Evolutionary conservation across 2,113 vertebrate species (phyloP).

Genomic region (Menidia beryllina): DNA sequence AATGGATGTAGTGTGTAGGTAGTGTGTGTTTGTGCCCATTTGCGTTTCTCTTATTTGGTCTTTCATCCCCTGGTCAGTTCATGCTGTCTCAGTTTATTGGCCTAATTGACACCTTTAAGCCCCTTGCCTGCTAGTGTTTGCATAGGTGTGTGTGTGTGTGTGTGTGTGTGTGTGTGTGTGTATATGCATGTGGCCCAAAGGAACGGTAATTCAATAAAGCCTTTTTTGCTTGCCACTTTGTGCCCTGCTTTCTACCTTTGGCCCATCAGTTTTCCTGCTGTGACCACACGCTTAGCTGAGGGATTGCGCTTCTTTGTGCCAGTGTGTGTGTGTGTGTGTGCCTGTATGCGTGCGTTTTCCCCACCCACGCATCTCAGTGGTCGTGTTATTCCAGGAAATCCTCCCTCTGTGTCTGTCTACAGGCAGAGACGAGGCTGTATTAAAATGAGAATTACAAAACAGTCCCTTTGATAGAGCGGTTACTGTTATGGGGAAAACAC

Average conservation of each 20-base stretch:
- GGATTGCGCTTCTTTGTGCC: slow-evolving; percentile 53
- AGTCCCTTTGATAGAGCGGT: slow-evolving; percentile 48
- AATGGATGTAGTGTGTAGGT: neutral
- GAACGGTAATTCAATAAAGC: slow-evolving; percentile 61
- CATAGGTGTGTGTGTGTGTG: slow-evolving; percentile 5
- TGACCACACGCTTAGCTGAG: slow-evolving; percentile 46
- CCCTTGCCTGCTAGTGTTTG: slow-evolving; percentile 3
- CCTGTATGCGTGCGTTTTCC: slow-evolving; percentile 53
- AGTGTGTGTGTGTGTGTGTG: slow-evolving; percentile 19
- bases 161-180: slow-evolving; percentile 7
- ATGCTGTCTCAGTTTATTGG: slow-evolving; percentile 46
- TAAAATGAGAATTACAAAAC: slow-evolving; percentile 63
- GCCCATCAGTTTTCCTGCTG: slow-evolving; percentile 59
- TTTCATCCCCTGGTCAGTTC: slow-evolving; percentile 36
- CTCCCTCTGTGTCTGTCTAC: slow-evolving; percentile 51
- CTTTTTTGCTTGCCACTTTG: slow-evolving; percentile 44
- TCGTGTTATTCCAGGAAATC: slow-evolving; percentile 66
- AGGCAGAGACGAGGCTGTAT: slow-evolving; percentile 39
- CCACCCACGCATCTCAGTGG: slow-evolving; percentile 56
- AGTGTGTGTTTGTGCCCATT: neutral
- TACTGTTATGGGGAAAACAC: slow-evolving; percentile 40
- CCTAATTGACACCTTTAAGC: slow-evolving; percentile 60
- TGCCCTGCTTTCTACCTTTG: slow-evolving; percentile 52
- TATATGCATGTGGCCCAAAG: slow-evolving; percentile 10
- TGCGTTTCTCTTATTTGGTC: slow-evolving; percentile 1